phyloP scores from a whole-genome alignment of 1,140 invertebrate species.

The Diabrotica undecimpunctata region DNA sequence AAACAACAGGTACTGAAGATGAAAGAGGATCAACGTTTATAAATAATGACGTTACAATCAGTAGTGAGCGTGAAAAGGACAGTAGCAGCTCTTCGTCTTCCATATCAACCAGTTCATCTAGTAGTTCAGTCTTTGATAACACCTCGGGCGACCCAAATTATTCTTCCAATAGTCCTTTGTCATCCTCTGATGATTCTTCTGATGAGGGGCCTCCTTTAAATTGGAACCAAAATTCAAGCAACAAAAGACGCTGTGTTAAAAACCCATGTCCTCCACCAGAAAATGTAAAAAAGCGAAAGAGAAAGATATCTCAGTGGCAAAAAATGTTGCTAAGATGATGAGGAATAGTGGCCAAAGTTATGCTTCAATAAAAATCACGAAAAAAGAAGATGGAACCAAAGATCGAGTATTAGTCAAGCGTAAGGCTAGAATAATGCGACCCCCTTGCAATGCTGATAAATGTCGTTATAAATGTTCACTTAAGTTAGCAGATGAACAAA shows the following conservation, averaged over 20 bases:
- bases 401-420: slow-evolving; percentile 3
- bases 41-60: too few species aligned
- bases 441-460: slow-evolving; percentile 10
- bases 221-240: not conserved
- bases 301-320: not conserved
- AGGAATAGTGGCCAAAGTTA: slow-evolving; percentile 12
- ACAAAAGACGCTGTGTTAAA: slow-evolving; percentile 6
- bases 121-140: slow-evolving; percentile 12
- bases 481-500: slow-evolving; percentile 12
- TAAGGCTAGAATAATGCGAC: slow-evolving; percentile 8
- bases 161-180: slow-evolving; percentile 10
- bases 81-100: too few species aligned
- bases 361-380: slow-evolving; percentile 13
- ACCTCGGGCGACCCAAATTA: slow-evolving; percentile 14
- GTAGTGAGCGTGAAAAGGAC: too few species aligned
- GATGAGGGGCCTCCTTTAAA: slow-evolving; percentile 8
- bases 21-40: too few species aligned
- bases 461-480: slow-evolving; percentile 7
- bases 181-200: slow-evolving; percentile 11
- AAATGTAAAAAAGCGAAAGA: slow-evolving; percentile 1
- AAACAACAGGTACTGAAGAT: too few species aligned
- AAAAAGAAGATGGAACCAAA: slow-evolving; percentile 3
- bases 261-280: slow-evolving; percentile 3
- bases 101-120: not conserved
- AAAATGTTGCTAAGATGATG: slow-evolving; percentile 9